Evolutionary conservation across 1,140 invertebrate genomes (phyloP).

Genomic region (Tribolium castaneum): DNA sequence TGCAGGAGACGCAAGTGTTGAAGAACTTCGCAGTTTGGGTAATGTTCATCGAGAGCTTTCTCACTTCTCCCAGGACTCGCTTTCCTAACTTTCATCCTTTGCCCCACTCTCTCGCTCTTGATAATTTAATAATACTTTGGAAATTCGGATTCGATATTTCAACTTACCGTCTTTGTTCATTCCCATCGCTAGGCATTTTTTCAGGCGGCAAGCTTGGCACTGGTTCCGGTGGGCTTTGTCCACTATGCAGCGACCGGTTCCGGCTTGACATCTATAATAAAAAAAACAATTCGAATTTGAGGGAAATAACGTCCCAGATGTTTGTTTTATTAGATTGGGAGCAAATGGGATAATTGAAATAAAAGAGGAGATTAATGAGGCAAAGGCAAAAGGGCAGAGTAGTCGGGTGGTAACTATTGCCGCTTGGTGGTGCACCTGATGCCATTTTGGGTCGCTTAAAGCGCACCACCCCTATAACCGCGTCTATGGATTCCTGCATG

Average conservation of each 20-base stretch:
- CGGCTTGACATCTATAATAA: constrained; percentile 91
- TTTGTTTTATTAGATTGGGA: background rate
- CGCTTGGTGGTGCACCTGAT: background rate
- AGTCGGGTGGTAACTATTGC: background rate
- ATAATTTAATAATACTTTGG: constrained; percentile 41
- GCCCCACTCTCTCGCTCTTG: constrained; percentile 25
- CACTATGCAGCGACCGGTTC: constrained; percentile 94
- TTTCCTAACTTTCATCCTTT: constrained; percentile 55
- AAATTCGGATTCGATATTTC: constrained; percentile 28
- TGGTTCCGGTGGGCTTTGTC: constrained; percentile 99
- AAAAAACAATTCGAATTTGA: background rate
- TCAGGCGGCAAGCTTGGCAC: constrained; percentile 96
- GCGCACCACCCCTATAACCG: background rate
- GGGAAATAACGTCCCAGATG: background rate
- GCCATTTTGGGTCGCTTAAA: background rate
- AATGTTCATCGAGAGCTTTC: constrained; percentile 58
- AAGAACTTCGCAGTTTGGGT: constrained; percentile 55
- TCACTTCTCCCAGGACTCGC: constrained; percentile 57
- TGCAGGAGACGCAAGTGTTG: constrained; percentile 50
- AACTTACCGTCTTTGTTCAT: constrained; percentile 99
- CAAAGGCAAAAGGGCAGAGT: background rate
- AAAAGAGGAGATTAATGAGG: background rate
- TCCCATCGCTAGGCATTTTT: constrained; percentile 98
- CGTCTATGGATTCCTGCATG: background rate
- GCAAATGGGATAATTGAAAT: background rate